Percentiles rank a stretch among this genome's conserved stretches.
These are phyloP conservation scores for Chorisops tibialis DNA, from an alignment of 2,888 invertebrate species.

Conservation along the genomic window DNA sequence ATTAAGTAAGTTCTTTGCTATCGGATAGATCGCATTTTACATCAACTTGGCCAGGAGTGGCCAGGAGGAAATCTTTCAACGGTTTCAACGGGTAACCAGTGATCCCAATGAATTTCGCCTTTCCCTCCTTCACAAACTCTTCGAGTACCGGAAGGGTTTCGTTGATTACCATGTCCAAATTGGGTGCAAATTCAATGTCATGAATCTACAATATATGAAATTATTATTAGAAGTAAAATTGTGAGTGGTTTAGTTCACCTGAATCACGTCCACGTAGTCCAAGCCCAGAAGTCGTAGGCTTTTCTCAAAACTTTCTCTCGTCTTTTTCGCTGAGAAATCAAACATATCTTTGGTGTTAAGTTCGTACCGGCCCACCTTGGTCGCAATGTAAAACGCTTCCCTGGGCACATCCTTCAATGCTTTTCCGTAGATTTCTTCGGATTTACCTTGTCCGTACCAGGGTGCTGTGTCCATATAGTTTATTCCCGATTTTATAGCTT, in stretches of 20 bases:
- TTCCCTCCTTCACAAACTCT: conserved; percentile 67
- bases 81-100: conserved; percentile 80
- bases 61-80: conserved; percentile 70
- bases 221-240: not conserved
- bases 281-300: conserved; percentile 71
- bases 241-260: conserved; percentile 57
- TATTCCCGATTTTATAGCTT: conserved; percentile 73
- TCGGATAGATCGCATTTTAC: conserved; percentile 36
- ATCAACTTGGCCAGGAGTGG: conserved; percentile 53
- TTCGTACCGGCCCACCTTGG: conserved; percentile 87
- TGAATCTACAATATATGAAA: conserved; percentile 66
- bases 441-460: conserved; percentile 86
- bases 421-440: conserved; percentile 79
- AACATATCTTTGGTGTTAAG: conserved; percentile 70
- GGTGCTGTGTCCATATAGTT: conserved; percentile 93
- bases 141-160: conserved; percentile 84
- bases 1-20: not conserved
- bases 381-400: conserved; percentile 80
- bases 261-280: conserved; percentile 84
- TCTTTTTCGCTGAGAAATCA: conserved; percentile 77
- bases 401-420: conserved; percentile 77
- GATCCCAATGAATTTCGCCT: conserved; percentile 76
- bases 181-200: conserved; percentile 83
- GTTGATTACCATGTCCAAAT: conserved; percentile 68
- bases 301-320: conserved; percentile 68